Conservation (phyloP, 30 jellyfish, hydroid and myxozoan genomes). For the Aurelia aurita complex sp. Pacific region DNA sequence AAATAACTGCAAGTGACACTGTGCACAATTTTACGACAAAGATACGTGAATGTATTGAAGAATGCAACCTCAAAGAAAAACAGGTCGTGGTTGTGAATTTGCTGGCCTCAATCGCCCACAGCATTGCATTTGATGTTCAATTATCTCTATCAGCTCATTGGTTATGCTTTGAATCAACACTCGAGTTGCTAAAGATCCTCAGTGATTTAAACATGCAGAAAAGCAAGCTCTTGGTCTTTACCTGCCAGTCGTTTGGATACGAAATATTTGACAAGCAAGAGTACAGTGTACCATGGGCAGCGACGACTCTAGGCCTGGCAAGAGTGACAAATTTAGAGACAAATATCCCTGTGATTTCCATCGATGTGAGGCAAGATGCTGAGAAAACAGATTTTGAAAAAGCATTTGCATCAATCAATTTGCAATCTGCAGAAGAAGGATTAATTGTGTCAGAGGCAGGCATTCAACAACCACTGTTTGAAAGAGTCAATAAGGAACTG, state of each 20-base stretch:
- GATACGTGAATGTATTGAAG: background rate
- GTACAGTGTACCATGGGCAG: conserved; percentile 57
- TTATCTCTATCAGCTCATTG: conserved; percentile 47
- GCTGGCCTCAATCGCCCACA: conserved; percentile 36
- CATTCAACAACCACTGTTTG: conserved; percentile 21
- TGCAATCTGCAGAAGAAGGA: conserved; percentile 49
- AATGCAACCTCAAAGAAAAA: background rate
- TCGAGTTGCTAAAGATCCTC: conserved; percentile 38
- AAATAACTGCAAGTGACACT: conserved; percentile 20
- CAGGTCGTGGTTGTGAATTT: conserved; percentile 46
- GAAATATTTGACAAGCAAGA: conserved; percentile 10
- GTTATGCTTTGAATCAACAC: conserved; percentile 67
- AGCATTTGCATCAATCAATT: conserved; percentile 13
- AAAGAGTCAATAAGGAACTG: conserved; percentile 19
- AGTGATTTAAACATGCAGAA: background rate
- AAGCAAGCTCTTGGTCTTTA: conserved; percentile 39
- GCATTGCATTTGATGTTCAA: background rate
- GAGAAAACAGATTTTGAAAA: conserved; percentile 32
- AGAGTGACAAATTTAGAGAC: conserved; percentile 64
- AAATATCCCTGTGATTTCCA: conserved; percentile 41
- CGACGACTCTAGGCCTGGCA: conserved; percentile 61
- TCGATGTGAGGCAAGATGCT: conserved; percentile 37
- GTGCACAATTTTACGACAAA: background rate
- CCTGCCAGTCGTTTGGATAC: conserved; percentile 19
- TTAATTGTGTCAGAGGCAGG: conserved; percentile 9